A percentile compares a stretch with the other conserved stretches of the same genome.
These are phyloP conservation scores for Corvus cornix DNA, from an alignment of 2,113 vertebrate species.

Conservation along the genomic window DNA sequence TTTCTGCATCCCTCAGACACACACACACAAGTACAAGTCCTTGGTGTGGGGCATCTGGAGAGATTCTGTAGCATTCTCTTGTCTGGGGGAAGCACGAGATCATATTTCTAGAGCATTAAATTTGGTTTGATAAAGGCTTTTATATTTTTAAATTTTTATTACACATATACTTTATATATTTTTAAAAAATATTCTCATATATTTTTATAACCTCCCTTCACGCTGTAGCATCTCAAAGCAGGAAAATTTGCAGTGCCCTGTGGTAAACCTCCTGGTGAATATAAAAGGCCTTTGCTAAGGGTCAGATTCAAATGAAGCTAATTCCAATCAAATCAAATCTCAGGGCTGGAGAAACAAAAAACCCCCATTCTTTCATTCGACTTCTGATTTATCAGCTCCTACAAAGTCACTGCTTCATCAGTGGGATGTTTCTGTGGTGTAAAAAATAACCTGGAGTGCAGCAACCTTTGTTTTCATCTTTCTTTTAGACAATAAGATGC, in stretches of 20 bases:
- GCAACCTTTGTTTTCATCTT: background rate
- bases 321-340: conserved; percentile 12
- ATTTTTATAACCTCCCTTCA: background rate
- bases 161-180: background rate
- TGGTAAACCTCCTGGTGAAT: background rate
- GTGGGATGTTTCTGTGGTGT: background rate
- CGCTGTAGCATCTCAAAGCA: background rate
- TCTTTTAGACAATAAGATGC: background rate
- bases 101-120: background rate
- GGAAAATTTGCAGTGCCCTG: background rate
- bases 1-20: conserved; percentile 27
- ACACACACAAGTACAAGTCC: background rate
- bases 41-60: background rate
- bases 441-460: background rate
- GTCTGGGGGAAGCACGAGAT: background rate
- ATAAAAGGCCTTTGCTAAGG: background rate
- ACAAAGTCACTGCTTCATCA: background rate
- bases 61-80: background rate
- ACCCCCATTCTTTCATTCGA: rapidly evolving
- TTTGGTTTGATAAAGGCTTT: background rate
- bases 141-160: background rate
- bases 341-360: background rate
- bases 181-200: background rate
- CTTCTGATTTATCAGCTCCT: background rate
- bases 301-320: conserved; percentile 1